A percentile compares a stretch with the other conserved stretches of the same genome.
Conservation (phyloP, 53 echinoderm and acorn worm genomes). For the Astropecten irregularis region DNA sequence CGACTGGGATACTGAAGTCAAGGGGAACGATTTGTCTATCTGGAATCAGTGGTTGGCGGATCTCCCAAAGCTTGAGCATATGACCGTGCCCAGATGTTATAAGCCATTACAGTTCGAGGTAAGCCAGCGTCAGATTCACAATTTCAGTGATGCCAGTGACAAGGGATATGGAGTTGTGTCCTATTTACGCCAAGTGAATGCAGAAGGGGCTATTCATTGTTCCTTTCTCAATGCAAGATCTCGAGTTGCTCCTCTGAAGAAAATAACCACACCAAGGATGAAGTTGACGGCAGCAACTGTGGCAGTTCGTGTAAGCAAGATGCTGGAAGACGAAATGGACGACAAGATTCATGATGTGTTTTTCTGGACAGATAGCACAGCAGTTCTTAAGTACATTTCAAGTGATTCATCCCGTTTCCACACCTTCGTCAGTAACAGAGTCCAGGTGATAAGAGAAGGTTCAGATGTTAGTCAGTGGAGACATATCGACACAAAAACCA, state of each 20-base stretch:
- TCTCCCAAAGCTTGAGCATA: conserved; percentile 15
- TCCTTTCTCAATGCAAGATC: conserved; percentile 35
- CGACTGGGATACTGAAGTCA: conserved; percentile 41
- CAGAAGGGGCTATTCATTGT: conserved; percentile 19
- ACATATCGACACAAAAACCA: conserved; percentile 50
- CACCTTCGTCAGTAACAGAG: conserved; percentile 59
- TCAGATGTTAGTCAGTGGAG: conserved; percentile 50
- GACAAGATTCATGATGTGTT: background rate
- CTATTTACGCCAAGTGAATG: conserved; percentile 29
- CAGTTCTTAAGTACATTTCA: conserved; percentile 60
- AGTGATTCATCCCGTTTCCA: conserved; percentile 40
- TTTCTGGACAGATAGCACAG: conserved; percentile 57
- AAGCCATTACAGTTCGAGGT: conserved; percentile 10
- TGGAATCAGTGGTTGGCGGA: conserved; percentile 57
- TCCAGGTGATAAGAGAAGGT: conserved; percentile 45
- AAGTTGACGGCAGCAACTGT: conserved; percentile 48
- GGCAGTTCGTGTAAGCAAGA: background rate
- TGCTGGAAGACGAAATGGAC: background rate
- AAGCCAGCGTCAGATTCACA: conserved; percentile 27
- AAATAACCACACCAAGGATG: conserved; percentile 32
- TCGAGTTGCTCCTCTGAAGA: conserved; percentile 52
- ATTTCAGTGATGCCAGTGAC: conserved; percentile 52
- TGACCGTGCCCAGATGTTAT: conserved; percentile 42
- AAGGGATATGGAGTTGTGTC: conserved; percentile 50
- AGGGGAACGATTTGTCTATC: background rate